A percentile compares a stretch with the other conserved stretches of the same genome.
phyloP scores from a whole-genome alignment of 2,797 vertebrate species.

The Huso huso region DNA sequence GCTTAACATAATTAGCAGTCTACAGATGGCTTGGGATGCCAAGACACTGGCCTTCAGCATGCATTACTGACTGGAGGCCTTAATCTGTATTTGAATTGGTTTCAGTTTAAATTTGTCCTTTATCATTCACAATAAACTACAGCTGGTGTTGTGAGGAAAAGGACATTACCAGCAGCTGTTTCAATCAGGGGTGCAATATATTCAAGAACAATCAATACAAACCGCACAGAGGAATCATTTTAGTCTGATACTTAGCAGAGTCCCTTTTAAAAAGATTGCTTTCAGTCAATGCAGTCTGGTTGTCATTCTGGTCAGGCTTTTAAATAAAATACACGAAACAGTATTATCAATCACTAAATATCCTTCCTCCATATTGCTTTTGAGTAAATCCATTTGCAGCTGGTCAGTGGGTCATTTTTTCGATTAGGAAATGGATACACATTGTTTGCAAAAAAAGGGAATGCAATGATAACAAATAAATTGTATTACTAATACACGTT shows the following conservation, averaged over 20 bases:
- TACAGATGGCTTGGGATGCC: constrained; percentile 41
- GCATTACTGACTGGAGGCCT: constrained; percentile 46
- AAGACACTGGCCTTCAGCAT: constrained; percentile 50
- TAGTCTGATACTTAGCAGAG: constrained; percentile 85
- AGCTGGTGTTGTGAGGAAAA: constrained; percentile 48
- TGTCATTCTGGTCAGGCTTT: constrained; percentile 78
- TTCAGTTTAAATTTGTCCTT: constrained; percentile 69
- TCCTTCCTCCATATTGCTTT: constrained; percentile 48
- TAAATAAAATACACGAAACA: constrained; percentile 81
- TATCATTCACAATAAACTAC: constrained; percentile 63
- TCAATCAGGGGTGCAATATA: constrained; percentile 79
- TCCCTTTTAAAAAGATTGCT: constrained; percentile 94
- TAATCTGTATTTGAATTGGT: constrained; percentile 60
- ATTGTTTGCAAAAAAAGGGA: background rate
- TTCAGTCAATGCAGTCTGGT: constrained; percentile 81
- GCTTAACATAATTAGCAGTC: constrained; percentile 50
- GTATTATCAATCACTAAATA: constrained; percentile 67
- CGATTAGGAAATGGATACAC: constrained; percentile 62
- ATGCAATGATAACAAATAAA: too few species aligned
- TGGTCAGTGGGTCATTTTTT: constrained; percentile 61
- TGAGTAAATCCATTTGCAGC: constrained; percentile 44
- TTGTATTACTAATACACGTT: too few species aligned
- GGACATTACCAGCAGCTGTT: constrained; percentile 75
- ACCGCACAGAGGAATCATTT: constrained; percentile 76
- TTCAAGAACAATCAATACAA: constrained; percentile 87